Evolutionary conservation across 2,888 invertebrate genomes (phyloP), one percentile per base, ranked within the genome.

Genomic region (Ariolimax columbianus): DNA sequence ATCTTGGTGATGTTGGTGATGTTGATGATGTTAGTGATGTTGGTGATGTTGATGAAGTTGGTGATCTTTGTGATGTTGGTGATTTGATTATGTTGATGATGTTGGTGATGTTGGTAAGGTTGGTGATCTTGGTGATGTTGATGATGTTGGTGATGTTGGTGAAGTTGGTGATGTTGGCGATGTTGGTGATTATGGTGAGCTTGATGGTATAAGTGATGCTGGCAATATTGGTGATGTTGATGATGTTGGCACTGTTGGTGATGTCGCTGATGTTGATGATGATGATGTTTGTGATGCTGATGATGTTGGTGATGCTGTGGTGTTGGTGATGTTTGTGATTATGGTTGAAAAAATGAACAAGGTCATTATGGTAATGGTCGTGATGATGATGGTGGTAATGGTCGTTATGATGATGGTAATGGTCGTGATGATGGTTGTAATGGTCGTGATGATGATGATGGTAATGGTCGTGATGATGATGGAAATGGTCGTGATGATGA

Each of bases 1-100:
- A 68, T 68, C 36, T 19, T 68, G 68, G 26, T 68, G 68, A 68
- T 68, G 68, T 14, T 68, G 36, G 36, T 36, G 68, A 68, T 68
- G 33, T 14, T 36, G 68, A 36, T 68, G 68, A 17, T 36, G 68
- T 2, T 68, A 36, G 3, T 68, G 17, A 68, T 36, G 68, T 14
- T 68, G 68, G 23, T 68, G 68, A 36, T 68, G 68, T 19, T 68
- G 68, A 7, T 36, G 68, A 17, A 36, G 19, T 17, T 68, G 68
- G 17, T 36, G 36, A 11, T 68, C 14, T 19, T 68, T 33, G 26
- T 68, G 68, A 68, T 68, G 68, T 11, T n/a, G n/a, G n/a, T n/a
- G n/a, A n/a, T n/a, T n/a, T 55, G 23, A 55, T 55, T 11, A 55
- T 55, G 55, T 19, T 55, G 55, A 23, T 55, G 23, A 23, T 55